These are phyloP conservation scores for Limosa lapponica DNA, from an alignment of 2,797 vertebrate species.

Conservation along the genomic window DNA sequence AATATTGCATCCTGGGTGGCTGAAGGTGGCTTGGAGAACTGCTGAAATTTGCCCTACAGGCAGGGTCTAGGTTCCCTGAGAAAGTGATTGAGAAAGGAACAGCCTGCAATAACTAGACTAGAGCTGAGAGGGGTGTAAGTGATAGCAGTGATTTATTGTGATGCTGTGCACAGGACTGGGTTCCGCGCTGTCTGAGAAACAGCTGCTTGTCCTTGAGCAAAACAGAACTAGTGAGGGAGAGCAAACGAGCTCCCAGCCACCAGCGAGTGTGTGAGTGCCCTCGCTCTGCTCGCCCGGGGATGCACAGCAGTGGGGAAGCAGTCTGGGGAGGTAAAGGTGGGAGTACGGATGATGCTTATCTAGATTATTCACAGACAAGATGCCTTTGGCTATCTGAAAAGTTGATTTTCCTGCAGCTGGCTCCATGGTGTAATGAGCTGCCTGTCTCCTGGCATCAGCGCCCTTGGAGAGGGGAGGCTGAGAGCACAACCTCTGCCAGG, in stretches of 20 bases:
- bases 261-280: not conserved
- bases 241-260: not conserved
- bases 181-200: not conserved
- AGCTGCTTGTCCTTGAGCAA: not conserved
- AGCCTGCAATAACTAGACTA: not conserved
- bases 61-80: not conserved
- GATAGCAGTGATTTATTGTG: not conserved
- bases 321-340: not conserved
- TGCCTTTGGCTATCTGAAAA: not conserved
- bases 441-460: not conserved
- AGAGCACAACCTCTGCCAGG: not conserved
- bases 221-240: not conserved
- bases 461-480: not conserved
- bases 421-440: not conserved
- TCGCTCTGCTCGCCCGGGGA: not conserved
- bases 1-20: not conserved
- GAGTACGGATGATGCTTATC: not conserved
- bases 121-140: not conserved
- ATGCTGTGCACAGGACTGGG: not conserved
- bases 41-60: not conserved
- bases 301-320: not conserved
- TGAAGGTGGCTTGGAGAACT: not conserved
- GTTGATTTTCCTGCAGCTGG: not conserved
- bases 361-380: not conserved
- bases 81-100: not conserved